Evolutionary conservation across 1,140 invertebrate species (phyloP), one percentile per base, ranked within the genome.

Genomic region (Sycophila sp.): DNA sequence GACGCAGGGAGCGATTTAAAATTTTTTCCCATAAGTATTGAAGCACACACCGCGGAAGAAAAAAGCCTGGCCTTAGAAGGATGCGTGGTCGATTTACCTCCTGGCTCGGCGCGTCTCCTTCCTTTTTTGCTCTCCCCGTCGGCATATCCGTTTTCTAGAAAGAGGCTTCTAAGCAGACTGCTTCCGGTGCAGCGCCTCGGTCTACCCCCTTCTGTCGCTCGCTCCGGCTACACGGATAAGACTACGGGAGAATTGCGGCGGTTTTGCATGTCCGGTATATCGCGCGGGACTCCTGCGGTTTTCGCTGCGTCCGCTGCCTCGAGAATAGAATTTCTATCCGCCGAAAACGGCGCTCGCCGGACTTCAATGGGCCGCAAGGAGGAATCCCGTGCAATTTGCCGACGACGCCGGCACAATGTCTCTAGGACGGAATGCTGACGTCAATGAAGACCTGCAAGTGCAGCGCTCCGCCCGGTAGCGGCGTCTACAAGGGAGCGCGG

Each of bases 251-350:
- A 66, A 66, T 66, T 55, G 42, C 38, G 56, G 67, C n/a, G 67
- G 58, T 62, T 69, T 69, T 60, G 67, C 67, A 62, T 69, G 56
- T 70, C 68, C 68, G 68, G 68, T 58, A 55, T 67, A 45, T 22
- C 30, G 32, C 47, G 24, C 17, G 15, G 26, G 4, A 7, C 30
- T 24, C 45, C 26, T 58, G 69, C 49, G 69, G 59, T 65, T 55
- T 63, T 53, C 49, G 53, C 38, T 24, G 53, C 51, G 60, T 69
- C 68, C 68, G 68, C 59, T 67, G 13, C 58, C 47, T 63, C 58
- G n/a, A 60, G 67, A 69, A 60, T 62, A 53, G 58, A 62, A 69
- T 62, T 53, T 62, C 67, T 69, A 62, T 69, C 32, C 45, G 42
- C n/a, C 4, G 34, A 5, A 7, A 11, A 5, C n/a, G 5, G 17